phyloP scores from a whole-genome alignment of 2,797 vertebrate genomes.

The Pangasius larnaudii region DNA sequence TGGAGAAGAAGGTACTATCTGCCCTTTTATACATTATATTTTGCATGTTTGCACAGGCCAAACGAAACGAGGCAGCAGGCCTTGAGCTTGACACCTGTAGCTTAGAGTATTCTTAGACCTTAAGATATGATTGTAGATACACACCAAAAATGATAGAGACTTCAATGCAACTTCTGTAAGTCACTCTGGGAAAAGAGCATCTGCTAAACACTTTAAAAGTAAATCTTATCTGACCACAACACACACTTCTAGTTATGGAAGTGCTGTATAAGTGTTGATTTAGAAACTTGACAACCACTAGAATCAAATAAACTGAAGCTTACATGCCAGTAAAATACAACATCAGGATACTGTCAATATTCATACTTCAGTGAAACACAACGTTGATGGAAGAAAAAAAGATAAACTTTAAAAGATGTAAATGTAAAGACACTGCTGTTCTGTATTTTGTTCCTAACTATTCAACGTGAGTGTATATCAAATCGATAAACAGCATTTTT shows the following conservation, averaged over 20 bases:
- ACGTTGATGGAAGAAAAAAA: background rate
- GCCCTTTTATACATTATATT: background rate
- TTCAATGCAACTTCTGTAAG: background rate
- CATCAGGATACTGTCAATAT: background rate
- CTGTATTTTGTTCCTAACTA: background rate
- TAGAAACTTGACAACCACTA: background rate
- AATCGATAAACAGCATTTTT: constrained; percentile 30
- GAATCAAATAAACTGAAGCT: background rate
- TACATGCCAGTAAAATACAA: background rate
- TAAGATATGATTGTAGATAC: background rate
- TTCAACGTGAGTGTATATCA: background rate
- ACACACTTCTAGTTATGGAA: background rate
- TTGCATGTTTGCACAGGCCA: background rate
- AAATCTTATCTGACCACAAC: background rate
- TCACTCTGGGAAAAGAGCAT: background rate
- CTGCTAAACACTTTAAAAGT: background rate
- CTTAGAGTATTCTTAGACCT: background rate
- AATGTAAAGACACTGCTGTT: background rate
- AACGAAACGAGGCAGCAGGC: background rate
- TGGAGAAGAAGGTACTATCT: background rate
- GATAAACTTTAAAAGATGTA: background rate
- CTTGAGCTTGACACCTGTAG: background rate
- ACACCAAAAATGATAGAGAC: background rate
- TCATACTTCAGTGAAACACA: background rate
- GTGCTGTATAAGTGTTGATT: background rate